Conservation (phyloP, 1,140 invertebrate species). For the Calliopsis andreniformis region DNA sequence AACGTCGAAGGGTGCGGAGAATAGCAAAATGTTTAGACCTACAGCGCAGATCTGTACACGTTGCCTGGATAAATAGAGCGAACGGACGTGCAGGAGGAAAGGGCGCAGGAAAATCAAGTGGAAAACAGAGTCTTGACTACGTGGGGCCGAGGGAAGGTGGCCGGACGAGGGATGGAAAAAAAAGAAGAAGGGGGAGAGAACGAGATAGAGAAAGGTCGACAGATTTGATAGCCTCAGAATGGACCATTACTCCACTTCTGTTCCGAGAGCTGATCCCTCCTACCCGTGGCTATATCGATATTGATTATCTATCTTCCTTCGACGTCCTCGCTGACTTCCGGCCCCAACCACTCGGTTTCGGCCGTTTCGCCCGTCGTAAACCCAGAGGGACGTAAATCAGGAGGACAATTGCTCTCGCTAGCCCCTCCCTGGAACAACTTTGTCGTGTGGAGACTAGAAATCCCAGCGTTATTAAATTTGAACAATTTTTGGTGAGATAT, state of each 20-base stretch:
- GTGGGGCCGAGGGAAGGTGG: conserved; percentile 12
- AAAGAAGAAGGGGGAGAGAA: conserved; percentile 8
- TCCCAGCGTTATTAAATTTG: no score
- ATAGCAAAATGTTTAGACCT: conserved; percentile 42
- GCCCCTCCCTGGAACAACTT: conserved; percentile 22
- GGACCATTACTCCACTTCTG: conserved; percentile 50
- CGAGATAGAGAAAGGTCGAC: conserved; percentile 9
- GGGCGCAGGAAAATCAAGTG: conserved; percentile 42
- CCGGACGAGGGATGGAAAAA: conserved; percentile 15
- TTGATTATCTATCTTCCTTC: conserved; percentile 43
- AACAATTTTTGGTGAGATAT: no score
- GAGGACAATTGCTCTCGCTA: neutral
- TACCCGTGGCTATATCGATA: conserved; percentile 34
- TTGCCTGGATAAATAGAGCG: conserved; percentile 57
- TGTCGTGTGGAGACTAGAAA: no score
- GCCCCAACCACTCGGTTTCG: neutral
- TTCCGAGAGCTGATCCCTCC: conserved; percentile 21
- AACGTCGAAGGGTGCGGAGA: conserved; percentile 22
- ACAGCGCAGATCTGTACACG: conserved; percentile 26
- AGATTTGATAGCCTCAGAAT: conserved; percentile 63
- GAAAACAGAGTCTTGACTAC: conserved; percentile 31
- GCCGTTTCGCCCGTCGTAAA: neutral
- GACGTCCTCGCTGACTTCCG: conserved; percentile 8
- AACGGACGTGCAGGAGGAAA: conserved; percentile 22
- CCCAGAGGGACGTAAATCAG: neutral